Evolutionary conservation across 2,888 invertebrate species (phyloP), one percentile per base, ranked within the genome.

Genomic region (Adelphocoris suturalis): DNA sequence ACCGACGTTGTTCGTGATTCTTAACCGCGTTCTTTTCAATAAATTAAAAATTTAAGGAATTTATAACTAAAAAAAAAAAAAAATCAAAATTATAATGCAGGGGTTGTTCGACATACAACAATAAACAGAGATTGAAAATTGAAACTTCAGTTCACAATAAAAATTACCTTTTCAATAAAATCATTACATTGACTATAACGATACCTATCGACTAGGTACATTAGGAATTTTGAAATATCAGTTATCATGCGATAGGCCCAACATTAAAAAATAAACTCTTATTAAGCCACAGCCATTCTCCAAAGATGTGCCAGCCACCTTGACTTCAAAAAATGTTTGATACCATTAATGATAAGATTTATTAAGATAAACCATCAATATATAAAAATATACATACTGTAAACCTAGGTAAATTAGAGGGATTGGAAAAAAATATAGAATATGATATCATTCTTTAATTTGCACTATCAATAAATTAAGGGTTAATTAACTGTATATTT

Each of bases 271-370:
- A 61, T n/a, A n/a, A 61, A 61, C 0, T 61, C 19, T 19, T 61
- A 61, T n/a, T 2, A 61, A 61, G 61, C 61, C 61, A 61, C 61
- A 61, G 61, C 61, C 61, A 61, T n/a, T 61, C 16, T 61, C 61
- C 2, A 19, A 19, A 61, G 61, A 61, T 61, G 61, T 61, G n/a
- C 61, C 61, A 61, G 61, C 19, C n/a, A 61, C 61, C 61, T 16
- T 9, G 19, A 61, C 61, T 61, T n/a, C 61, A 19, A 52, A 52
- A 5, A 37, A 37, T 37, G 37, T 37, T 37, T 2, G 7, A 52
- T 52, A 52, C 16, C 3, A 3, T 5, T 7, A 52, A 11, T 5
- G 11, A 52, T 3, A 1, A 52, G 3, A 37, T 37, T 52, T 16
- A 52, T 52, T 14, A 2, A 5, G 52, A 52, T 12, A 11, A 52